These are phyloP conservation scores for Tachuris rubrigastra DNA, from an alignment of 2,113 vertebrate species.

Conservation along the genomic window DNA sequence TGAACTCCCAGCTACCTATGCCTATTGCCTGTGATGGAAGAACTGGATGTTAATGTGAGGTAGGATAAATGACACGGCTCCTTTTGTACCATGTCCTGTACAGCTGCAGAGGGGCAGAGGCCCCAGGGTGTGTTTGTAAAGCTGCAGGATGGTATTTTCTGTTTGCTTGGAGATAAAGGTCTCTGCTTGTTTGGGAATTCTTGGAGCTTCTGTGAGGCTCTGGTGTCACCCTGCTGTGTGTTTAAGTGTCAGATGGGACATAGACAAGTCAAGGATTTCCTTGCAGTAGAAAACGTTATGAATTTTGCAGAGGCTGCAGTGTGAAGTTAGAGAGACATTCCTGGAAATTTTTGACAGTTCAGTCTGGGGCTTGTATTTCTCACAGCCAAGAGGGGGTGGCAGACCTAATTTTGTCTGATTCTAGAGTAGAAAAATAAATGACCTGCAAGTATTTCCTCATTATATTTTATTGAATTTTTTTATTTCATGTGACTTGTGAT, in stretches of 20 bases:
- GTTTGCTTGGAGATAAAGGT: neutral
- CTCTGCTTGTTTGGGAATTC: neutral
- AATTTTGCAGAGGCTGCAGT: neutral
- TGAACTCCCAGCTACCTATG: slow-evolving; percentile 81
- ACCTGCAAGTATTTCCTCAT: neutral
- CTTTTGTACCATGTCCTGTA: neutral
- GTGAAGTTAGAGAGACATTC: neutral
- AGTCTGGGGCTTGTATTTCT: neutral
- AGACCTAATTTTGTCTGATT: slow-evolving; percentile 18
- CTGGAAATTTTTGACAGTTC: neutral
- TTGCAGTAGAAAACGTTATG: neutral
- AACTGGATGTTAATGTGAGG: slow-evolving; percentile 92
- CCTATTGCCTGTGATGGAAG: slow-evolving; percentile 93
- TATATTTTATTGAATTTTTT: slow-evolving; percentile 2
- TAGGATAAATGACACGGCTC: slow-evolving; percentile 53
- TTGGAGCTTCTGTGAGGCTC: neutral
- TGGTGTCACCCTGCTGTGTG: neutral
- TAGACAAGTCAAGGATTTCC: neutral
- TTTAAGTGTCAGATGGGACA: neutral
- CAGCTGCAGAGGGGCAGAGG: neutral
- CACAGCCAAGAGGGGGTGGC: neutral
- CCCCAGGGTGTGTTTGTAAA: fast-evolving
- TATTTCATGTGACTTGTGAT: neutral
- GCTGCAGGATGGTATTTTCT: neutral
- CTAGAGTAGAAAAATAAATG: neutral